phyloP scores from a whole-genome alignment of 2,888 invertebrate genomes.

The Pogonocherus hispidulus region DNA sequence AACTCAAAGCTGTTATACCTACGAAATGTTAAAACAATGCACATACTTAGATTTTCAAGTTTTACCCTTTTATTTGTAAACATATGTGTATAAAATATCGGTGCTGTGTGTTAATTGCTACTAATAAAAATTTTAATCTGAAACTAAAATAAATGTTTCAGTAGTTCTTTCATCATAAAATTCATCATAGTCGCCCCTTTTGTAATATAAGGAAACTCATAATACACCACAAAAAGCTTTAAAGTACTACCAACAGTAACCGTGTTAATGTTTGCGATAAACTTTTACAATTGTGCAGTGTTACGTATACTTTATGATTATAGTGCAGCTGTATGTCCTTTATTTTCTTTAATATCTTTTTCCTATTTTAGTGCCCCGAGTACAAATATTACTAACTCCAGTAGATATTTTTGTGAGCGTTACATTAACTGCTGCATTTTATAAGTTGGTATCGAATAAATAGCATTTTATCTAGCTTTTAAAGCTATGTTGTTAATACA shows the following conservation, averaged over 20 bases:
- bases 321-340: not conserved
- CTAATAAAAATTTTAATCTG: constrained; percentile 8
- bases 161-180: constrained; percentile 1
- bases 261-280: constrained; percentile 16
- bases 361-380: not conserved
- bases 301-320: not conserved
- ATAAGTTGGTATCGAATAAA: too few relatives aligned
- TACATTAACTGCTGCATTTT: too few relatives aligned
- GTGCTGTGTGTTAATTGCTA: not conserved
- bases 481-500: too few relatives aligned
- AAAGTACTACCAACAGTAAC: constrained; percentile 3
- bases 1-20: too few relatives aligned
- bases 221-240: constrained; percentile 8
- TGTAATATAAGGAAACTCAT: not conserved
- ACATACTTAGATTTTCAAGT: too few relatives aligned
- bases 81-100: too few relatives aligned
- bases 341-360: constrained; percentile 4
- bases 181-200: constrained; percentile 4
- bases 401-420: not conserved
- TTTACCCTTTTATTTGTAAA: too few relatives aligned
- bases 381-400: not conserved
- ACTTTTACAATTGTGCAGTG: constrained; percentile 12
- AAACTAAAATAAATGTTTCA: constrained; percentile 13
- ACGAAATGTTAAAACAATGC: too few relatives aligned
- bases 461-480: too few relatives aligned